Conservation (phyloP, 1,140 invertebrate genomes). For the Cyclina sinensis region DNA sequence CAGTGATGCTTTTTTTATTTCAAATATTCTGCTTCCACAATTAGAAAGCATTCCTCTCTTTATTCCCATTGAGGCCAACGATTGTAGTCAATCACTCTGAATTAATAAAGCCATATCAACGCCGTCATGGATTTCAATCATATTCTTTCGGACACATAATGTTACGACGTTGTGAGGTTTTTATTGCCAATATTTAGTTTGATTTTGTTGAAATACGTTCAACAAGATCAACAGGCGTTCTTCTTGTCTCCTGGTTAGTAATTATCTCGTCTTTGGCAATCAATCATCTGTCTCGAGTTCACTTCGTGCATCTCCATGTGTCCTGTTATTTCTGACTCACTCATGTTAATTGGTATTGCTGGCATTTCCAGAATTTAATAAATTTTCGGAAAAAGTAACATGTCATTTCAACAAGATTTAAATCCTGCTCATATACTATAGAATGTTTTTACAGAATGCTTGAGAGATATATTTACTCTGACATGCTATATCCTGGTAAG, state of each 20-base stretch:
- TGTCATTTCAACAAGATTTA: no score
- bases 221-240: not conserved
- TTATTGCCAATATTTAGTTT: not conserved
- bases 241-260: not conserved
- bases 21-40: no score
- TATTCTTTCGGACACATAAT: not conserved
- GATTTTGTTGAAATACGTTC: not conserved
- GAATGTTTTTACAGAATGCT: no score
- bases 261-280: not conserved
- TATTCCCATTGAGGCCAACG: no score
- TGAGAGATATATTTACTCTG: no score
- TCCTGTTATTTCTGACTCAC: not conserved
- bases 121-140: not conserved
- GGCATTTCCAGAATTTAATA: no score
- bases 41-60: no score
- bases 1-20: no score
- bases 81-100: no score
- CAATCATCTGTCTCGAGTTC: not conserved
- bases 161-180: not conserved
- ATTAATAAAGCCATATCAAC: not conserved
- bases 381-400: not conserved
- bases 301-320: not conserved
- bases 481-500: no score
- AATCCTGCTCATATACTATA: no score
- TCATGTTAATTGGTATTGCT: not conserved